Base-by-base conservation (phyloP, 2,797 vertebrate species). In the Alca torda region DNA sequence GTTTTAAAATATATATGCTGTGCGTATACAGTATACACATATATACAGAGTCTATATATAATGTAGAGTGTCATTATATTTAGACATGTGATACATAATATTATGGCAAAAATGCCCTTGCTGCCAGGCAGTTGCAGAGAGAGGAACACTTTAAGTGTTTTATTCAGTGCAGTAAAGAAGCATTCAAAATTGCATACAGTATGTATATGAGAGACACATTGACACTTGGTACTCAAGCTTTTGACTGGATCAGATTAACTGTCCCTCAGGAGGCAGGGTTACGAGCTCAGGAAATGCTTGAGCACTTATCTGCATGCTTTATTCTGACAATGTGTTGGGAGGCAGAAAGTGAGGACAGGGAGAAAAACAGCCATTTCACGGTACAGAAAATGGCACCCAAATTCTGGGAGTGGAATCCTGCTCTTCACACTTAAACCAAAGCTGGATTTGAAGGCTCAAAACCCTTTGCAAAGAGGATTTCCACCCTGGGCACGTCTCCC, bases 221-320 rank as follows among this genome's bases (percentile, higher is more conserved):
- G 89, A 87, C 91, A 88, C 54, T 73, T 31, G 63, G 73, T 88
- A 53, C 33, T 91, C 59, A 73, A 33, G 50, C 17, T 73, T 86
- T 84, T 0, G 0, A 84, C 89, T 87, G 74, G 74, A 84, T 94
- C 77, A 84, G 59, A 90, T 84, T 72, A 72, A 68, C n/a, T n/a
- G n/a, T 72, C 68, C 60, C 72, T 92, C 67, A 82, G 88, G 87
- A 93, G 80, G 35, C 54, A 82, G 63, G 79, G 64, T 76, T 93
- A 83, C 0, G 14, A 94, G 68, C 48, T 90, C 91, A 94, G 94
- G 93, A 96, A 96, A 90, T 80, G 83, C 83, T 70, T 90, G 48
- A 84, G 70, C 87, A 84, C 74, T 93, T 95, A 72, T 77, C 93
- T 89, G 56, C 12, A 1, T 87, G 51, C 77, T 84, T 94, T 94